Evolutionary conservation across 2,113 vertebrate genomes (phyloP), one percentile per base, ranked within the genome.

Genomic region (Gallinago paraguaiae): DNA sequence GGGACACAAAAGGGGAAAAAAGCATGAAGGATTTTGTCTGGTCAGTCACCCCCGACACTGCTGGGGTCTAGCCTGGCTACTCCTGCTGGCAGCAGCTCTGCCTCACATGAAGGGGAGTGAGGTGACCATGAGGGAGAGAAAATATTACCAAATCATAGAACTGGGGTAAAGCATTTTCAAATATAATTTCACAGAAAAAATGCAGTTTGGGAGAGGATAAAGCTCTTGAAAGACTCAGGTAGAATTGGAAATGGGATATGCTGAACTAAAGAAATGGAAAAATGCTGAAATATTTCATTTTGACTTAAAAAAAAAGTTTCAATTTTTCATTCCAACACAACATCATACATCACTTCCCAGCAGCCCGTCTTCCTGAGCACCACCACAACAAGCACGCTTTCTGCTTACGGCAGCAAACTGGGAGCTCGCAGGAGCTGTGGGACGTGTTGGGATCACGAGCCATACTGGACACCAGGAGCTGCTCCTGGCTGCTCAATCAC

Each of bases 401-500:
- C 56, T 65, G 14, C 56, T 45, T 37, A 5, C 2, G 7, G 19
- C 39, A 70, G 43, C 68, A 53, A 74, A 50, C 19, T 20, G 24
- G n/a, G 53, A 50, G 28, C 22, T 61, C 1, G 0, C 30, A 19
- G 57, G 64, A n/a, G 51, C 53, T 35, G 27, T 0, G 1, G 24
- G 16, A 61, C 0, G 0, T 4, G 11, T 17, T 46, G 48, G 24
- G 35, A 8, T 46, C 30, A 11, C 1, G 0, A 24, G 39, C 56
- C 4, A 0, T 33, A 11, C 31, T 11, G 51, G 51, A 28, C 71
- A 46, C 51, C 41, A 4, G 2, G 28, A 76, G 56, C 69, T 56
- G 27, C 41, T 81, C n/a, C 35, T 46, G 70, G 56, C 16, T 70
- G 35, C 67, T 71, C 35, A 10, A 43, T 8, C 14, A 6, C 9